Base-by-base conservation (phyloP, 2,888 invertebrate species). In the Pristionchus japonicus region DNA sequence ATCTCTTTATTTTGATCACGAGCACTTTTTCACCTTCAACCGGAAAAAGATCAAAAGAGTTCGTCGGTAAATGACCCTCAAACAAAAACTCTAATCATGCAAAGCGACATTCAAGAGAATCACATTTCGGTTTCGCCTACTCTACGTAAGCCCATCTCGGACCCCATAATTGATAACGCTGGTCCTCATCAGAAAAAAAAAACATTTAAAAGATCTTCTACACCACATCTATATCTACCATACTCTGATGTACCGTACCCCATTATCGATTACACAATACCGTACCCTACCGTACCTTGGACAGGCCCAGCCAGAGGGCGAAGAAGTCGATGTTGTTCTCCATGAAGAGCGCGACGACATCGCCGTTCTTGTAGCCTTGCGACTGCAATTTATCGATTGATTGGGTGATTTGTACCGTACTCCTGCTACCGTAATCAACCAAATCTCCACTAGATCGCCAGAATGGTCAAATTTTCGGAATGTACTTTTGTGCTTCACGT, bases 291-390 rank as follows among this genome's bases (percentile, higher is more conserved):
- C n/a, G 31, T 64, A 31, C 64, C 31, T 31, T 64, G 64, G 31
- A 96, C 86, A 98, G 96, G 0, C 99, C 99, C 85, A 99, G 95
- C 99, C 99, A 99, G 67, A 97, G 96, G 64, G 97, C 97, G 15
- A 98, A 97, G 95, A 97, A 97, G 95, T 99, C 97, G 0, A 98
- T 97, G 85, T 97, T 96, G 95, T 98, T 98, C 95, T 97, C 97
- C 95, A 98, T 96, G 95, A 97, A 96, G 34, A 99, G 95, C 0
- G 97, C 97, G 0, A 99, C 97, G 0, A 97, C 96, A 95, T 99
- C 97, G 0, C 97, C 98, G 90, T 96, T 88, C 61, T 91, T 90
- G 90, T 92, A 92, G 15, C 92, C 92, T 86, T 92, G 89, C 20
- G 89, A 82, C 92, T 92, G 88, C 87, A 92, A 77, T n/a, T n/a